Base-by-base conservation (phyloP, 2,797 vertebrate species). In the Crax fasciolata region DNA sequence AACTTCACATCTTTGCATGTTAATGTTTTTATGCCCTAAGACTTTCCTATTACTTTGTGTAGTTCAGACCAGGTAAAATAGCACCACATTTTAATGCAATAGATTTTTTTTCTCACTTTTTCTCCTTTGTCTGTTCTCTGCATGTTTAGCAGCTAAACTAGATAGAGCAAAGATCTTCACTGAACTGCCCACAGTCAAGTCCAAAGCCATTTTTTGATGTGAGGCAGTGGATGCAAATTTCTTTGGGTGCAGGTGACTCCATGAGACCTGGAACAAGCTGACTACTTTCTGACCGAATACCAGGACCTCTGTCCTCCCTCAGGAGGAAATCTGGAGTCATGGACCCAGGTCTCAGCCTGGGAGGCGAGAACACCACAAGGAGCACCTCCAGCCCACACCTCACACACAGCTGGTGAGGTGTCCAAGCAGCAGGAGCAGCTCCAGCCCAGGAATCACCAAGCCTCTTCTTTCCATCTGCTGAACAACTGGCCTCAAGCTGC, bases 401-500 rank as follows among this genome's bases (percentile, higher is more conserved):
- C 43, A 19, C 30, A 35, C 8, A 6, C 7, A 49, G 3, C 6
- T 74, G 3, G 0, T 19, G 49, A 16, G 28, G 10, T 54, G n/a
- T 5, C 21, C 43, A 46, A 35, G 38, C 13, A 87, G 11, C 15
- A 19, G 0, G 0, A 61, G 48, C 0, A 43, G 13, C 28, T 87
- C 8, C n/a, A 75, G 41, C 19, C 13, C 32, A 21, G 38, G 13
- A 23, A 27, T 28, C 1, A 30, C 13, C 0, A 0, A 8, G 13
- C 52, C 10, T 6, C 10, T 10, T 77, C 46, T 32, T 73, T 30
- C 25, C 16, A 74, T 24, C 2, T 32, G 35, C 65, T 43, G n/a
- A 35, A 66, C 25, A 10, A 6, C 41, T 30, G 39, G 15, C 14
- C 13, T 48, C 66, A 39, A 46, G 1, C 6, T 24, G 18, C 9